Conservation (phyloP, 2,888 invertebrate species). For the Copidosoma aretas region DNA sequence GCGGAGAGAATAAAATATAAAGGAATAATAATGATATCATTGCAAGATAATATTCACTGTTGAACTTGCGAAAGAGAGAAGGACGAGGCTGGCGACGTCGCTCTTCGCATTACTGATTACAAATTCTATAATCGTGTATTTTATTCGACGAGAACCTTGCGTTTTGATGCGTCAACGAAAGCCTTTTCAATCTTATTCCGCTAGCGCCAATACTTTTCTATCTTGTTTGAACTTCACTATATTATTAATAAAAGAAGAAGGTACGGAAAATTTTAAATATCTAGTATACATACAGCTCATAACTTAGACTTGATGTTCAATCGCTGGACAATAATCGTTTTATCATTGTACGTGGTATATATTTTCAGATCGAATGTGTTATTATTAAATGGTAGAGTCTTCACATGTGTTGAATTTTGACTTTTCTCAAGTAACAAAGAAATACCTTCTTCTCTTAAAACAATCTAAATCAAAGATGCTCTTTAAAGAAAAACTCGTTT, state of each 20-base stretch:
- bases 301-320: too few relatives aligned
- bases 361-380: too few relatives aligned
- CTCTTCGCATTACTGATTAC: slow-evolving; percentile 31
- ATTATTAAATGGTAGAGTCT: too few relatives aligned
- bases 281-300: too few relatives aligned
- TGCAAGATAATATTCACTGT: slow-evolving; percentile 26
- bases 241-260: too few relatives aligned
- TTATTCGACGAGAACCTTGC: background rate
- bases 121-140: slow-evolving; percentile 29
- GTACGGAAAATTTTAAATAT: too few relatives aligned
- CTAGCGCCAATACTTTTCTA: slow-evolving; percentile 13
- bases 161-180: slow-evolving; percentile 16
- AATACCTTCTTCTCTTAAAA: slow-evolving; percentile 27
- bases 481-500: slow-evolving; percentile 19
- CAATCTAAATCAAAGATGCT: slow-evolving; percentile 4
- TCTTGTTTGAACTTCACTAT: too few relatives aligned
- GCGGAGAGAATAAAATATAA: slow-evolving; percentile 33
- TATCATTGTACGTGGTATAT: too few relatives aligned
- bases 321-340: too few relatives aligned
- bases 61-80: slow-evolving; percentile 28
- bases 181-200: slow-evolving; percentile 36
- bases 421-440: background rate
- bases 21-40: slow-evolving; percentile 16
- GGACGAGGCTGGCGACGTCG: slow-evolving; percentile 37
- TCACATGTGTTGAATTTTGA: too few relatives aligned